Percentiles rank a stretch among this genome's conserved stretches.
These are phyloP conservation scores for Polymixis flavicincta DNA, from an alignment of 2,888 invertebrate genomes.

Conservation along the genomic window DNA sequence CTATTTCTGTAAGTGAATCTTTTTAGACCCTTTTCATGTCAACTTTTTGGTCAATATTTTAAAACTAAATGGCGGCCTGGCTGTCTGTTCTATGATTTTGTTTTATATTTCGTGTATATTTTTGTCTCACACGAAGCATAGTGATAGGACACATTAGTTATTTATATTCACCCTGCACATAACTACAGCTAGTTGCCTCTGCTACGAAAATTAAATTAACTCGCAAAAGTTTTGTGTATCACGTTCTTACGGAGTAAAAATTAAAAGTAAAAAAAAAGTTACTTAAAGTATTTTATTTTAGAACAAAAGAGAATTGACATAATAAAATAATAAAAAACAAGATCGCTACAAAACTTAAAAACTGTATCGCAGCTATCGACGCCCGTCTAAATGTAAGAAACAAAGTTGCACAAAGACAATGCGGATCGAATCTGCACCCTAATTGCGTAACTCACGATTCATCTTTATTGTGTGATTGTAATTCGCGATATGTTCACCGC, in stretches of 20 bases:
- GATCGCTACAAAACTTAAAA: too few relatives aligned
- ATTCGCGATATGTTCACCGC: conserved; percentile 12
- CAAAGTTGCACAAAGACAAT: not conserved
- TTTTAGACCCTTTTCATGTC: not conserved
- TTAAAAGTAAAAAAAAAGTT: too few relatives aligned
- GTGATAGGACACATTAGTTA: not conserved
- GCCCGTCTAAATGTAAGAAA: too few relatives aligned
- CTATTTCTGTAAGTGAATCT: not conserved
- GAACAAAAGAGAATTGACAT: too few relatives aligned
- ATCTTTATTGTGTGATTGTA: conserved; percentile 1
- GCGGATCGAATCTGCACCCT: not conserved
- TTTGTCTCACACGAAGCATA: too few relatives aligned
- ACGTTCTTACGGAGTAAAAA: not conserved
- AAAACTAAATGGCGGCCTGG: not conserved
- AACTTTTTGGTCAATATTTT: not conserved
- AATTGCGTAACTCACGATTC: too few relatives aligned
- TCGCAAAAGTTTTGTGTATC: not conserved
- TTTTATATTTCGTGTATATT: not conserved
- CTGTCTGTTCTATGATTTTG: not conserved
- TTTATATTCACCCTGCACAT: not conserved
- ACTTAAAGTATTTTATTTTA: too few relatives aligned
- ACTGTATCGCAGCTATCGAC: too few relatives aligned
- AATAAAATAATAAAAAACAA: too few relatives aligned
- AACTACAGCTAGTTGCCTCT: not conserved
- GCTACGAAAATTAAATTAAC: not conserved